Percentiles rank a stretch among this genome's conserved stretches.
phyloP scores from a whole-genome alignment of 2,888 invertebrate genomes.

The Lycia hirtaria region DNA sequence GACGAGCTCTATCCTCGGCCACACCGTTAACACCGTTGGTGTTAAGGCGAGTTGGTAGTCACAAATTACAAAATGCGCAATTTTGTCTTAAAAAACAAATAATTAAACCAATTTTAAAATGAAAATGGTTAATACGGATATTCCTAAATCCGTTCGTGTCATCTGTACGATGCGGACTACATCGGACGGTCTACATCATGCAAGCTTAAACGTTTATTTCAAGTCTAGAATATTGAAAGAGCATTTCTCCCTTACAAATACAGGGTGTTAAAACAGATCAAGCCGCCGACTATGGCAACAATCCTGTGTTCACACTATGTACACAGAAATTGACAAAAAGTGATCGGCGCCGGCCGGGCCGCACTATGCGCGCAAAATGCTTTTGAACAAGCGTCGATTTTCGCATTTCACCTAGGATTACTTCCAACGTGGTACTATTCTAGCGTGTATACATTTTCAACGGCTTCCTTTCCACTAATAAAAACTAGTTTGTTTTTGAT shows the following conservation, averaged over 20 bases:
- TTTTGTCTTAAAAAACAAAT: no score
- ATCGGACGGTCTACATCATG: no score
- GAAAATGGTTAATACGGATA: no score
- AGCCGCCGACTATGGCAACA: conserved; percentile 10
- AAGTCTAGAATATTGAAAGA: not conserved
- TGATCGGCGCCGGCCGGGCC: not conserved
- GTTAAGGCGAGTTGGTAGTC: no score
- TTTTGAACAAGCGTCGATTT: conserved; percentile 8
- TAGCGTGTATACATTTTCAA: conserved; percentile 1
- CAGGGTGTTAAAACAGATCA: conserved; percentile 14
- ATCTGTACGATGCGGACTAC: no score
- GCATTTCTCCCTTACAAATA: conserved; percentile 3
- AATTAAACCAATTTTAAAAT: no score
- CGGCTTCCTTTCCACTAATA: conserved; percentile 7
- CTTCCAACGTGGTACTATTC: conserved; percentile 6
- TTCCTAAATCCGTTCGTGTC: no score
- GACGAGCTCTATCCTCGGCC: no score
- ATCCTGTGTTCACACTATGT: conserved; percentile 3
- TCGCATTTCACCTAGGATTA: conserved; percentile 13
- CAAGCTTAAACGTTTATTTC: not conserved
- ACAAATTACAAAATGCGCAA: no score
- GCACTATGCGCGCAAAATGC: conserved; percentile 22
- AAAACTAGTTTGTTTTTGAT: conserved; percentile 8
- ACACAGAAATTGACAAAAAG: conserved; percentile 25
- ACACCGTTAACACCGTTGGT: no score